Conservation (phyloP, 2,113 vertebrate genomes). For the Cottus gobio region DNA sequence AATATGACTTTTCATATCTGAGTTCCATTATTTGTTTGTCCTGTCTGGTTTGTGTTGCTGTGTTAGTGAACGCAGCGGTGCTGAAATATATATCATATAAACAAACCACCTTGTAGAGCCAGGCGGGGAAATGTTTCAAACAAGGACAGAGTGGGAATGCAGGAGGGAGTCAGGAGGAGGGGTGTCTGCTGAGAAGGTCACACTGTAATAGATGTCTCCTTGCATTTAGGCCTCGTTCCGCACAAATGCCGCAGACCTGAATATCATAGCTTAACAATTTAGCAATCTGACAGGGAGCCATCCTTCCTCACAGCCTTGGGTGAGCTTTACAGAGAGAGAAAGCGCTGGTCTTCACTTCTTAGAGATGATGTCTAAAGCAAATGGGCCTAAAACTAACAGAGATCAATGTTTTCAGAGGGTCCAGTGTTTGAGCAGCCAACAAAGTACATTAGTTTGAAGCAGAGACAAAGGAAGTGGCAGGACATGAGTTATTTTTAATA, state of each 20-base stretch:
- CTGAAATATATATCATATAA: constrained; percentile 2
- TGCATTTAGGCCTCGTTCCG: constrained; percentile 59
- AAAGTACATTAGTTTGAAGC: background rate
- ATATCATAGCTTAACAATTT: constrained; percentile 41
- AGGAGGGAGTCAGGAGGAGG: constrained; percentile 23
- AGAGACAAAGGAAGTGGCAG: background rate
- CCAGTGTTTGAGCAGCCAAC: background rate
- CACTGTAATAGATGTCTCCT: constrained; percentile 66
- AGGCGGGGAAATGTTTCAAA: constrained; percentile 29
- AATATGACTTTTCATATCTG: background rate
- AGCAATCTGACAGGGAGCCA: constrained; percentile 41
- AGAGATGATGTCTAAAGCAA: constrained; percentile 14
- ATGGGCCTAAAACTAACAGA: background rate
- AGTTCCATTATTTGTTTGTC: background rate
- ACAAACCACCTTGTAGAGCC: constrained; percentile 17
- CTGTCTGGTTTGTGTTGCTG: background rate
- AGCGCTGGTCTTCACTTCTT: background rate
- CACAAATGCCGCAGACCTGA: constrained; percentile 61
- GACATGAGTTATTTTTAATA: background rate
- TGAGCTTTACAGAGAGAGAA: constrained; percentile 5
- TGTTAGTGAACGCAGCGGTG: background rate
- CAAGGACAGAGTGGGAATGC: constrained; percentile 26
- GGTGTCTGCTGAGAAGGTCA: constrained; percentile 68
- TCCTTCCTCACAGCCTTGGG: constrained; percentile 12
- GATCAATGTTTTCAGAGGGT: background rate